Percentiles rank a stretch among this genome's conserved stretches.
Conservation (phyloP, 2,888 invertebrate genomes). For the Erynnis tages region DNA sequence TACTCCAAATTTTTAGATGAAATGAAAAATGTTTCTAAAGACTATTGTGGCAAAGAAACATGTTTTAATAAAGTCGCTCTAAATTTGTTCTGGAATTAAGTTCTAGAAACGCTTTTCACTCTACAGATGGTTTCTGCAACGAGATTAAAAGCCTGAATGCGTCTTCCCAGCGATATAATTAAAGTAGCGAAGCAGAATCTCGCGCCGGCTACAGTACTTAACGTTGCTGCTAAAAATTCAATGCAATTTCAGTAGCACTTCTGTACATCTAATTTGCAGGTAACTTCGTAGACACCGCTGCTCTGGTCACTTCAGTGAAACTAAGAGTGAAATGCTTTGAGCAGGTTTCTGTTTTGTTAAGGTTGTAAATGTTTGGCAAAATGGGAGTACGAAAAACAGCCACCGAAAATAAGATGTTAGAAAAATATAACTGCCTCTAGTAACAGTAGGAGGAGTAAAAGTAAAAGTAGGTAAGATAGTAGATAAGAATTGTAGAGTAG, state of each 20-base stretch:
- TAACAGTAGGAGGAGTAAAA: too few species aligned
- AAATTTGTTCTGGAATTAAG: not conserved
- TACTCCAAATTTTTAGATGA: too few species aligned
- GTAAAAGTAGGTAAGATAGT: too few species aligned
- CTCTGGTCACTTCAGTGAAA: too few species aligned
- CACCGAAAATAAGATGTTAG: too few species aligned
- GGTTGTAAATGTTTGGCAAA: too few species aligned
- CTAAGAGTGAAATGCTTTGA: too few species aligned
- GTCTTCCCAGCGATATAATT: slow-evolving; percentile 21
- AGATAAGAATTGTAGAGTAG: too few species aligned
- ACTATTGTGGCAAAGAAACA: not conserved
- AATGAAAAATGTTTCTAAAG: too few species aligned
- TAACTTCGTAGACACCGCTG: slow-evolving; percentile 6
- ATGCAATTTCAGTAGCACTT: slow-evolving; percentile 8
- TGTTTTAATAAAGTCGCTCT: not conserved
- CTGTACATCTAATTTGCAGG: slow-evolving; percentile 11
- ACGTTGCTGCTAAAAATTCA: slow-evolving; percentile 8
- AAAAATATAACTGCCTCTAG: too few species aligned
- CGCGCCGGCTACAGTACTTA: not conserved
- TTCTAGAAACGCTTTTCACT: slow-evolving; percentile 13
- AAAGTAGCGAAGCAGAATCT: slow-evolving; percentile 10
- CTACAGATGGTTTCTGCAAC: slow-evolving; percentile 9
- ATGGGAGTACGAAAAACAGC: too few species aligned
- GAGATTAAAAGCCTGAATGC: slow-evolving; percentile 16
- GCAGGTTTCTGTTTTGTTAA: too few species aligned